These are phyloP conservation scores for Salvelinus sp. DNA, from an alignment of 2,113 vertebrate species.

Conservation along the genomic window DNA sequence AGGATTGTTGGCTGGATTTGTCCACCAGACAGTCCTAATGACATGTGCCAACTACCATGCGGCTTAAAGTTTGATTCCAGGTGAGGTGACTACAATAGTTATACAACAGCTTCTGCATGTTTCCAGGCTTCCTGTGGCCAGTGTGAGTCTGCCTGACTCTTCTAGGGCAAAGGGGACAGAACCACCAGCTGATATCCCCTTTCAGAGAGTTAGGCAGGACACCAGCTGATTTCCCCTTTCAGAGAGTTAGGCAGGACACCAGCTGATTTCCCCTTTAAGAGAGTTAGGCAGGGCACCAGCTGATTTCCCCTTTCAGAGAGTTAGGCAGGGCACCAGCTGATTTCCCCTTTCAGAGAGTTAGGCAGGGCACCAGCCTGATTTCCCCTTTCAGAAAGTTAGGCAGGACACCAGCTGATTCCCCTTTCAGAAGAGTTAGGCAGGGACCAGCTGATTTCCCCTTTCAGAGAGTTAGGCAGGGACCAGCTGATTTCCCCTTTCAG, in stretches of 20 bases:
- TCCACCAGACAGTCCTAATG: too few species aligned
- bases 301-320: too few species aligned
- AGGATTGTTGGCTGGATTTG: too few species aligned
- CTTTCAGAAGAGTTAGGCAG: too few species aligned
- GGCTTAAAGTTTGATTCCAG: not conserved
- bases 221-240: too few species aligned
- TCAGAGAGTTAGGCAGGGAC: too few species aligned
- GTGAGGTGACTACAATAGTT: not conserved
- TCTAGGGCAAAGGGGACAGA: constrained; percentile 25
- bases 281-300: too few species aligned
- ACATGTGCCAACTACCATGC: not conserved
- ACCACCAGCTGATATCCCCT: constrained; percentile 30
- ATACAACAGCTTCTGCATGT: constrained; percentile 3
- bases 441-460: not conserved
- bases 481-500: not conserved
- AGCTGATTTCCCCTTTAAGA: too few species aligned
- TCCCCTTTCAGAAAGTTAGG: constrained; percentile 20
- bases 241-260: too few species aligned
- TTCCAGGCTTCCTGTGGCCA: constrained; percentile 16
- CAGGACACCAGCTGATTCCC: not conserved
- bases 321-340: constrained; percentile 24
- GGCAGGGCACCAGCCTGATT: constrained; percentile 30
- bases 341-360: constrained; percentile 24
- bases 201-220: constrained; percentile 3
- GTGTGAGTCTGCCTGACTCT: not conserved